A percentile compares a stretch with the other conserved stretches of the same genome.
phyloP scores from a whole-genome alignment of 2,888 invertebrate genomes.

The Nasonovia ribisnigri region DNA sequence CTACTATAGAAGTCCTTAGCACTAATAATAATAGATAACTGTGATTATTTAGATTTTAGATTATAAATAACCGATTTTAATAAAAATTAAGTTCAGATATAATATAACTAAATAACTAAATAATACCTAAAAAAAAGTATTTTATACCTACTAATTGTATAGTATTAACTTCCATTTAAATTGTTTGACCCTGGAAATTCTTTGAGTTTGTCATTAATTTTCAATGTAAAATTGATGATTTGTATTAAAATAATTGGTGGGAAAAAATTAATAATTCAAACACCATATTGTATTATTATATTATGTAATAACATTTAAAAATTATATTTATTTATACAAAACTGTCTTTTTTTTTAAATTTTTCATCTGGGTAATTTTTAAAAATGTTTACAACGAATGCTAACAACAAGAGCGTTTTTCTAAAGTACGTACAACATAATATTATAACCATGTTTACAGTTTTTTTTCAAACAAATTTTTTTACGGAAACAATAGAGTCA shows the following conservation, averaged over 20 bases:
- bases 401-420: constrained; percentile 17
- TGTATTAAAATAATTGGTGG: neutral
- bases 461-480: neutral
- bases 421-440: neutral
- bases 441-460: neutral
- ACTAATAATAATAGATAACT: too few relatives aligned
- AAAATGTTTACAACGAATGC: neutral
- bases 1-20: too few relatives aligned
- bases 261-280: neutral
- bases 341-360: constrained; percentile 1
- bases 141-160: too few relatives aligned
- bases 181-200: neutral
- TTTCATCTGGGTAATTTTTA: neutral
- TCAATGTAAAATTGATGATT: neutral
- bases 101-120: too few relatives aligned
- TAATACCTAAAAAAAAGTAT: too few relatives aligned
- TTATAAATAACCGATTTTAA: too few relatives aligned
- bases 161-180: neutral
- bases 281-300: neutral
- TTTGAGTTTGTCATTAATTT: neutral
- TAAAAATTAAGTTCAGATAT: too few relatives aligned
- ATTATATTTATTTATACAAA: constrained; percentile 47
- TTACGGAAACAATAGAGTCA: neutral
- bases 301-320: constrained; percentile 11
- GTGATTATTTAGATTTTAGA: too few relatives aligned